Evolutionary conservation across 2,797 vertebrate genomes (phyloP).

Genomic region (Allenopithecus nigroviridis): DNA sequence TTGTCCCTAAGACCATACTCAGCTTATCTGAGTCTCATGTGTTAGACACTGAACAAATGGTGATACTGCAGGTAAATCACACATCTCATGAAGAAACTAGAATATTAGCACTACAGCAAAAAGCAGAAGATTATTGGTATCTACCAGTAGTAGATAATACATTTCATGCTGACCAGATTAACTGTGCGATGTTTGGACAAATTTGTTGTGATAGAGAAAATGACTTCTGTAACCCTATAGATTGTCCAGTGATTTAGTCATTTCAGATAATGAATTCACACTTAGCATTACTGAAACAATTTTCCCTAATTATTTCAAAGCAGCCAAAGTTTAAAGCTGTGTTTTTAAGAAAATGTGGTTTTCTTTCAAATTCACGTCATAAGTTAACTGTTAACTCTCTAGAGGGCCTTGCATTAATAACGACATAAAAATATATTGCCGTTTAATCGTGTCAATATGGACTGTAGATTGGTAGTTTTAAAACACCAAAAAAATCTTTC

Average conservation of each 20-base stretch:
- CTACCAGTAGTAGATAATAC: no score
- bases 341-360: not conserved
- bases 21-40: no score
- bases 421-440: not conserved
- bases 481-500: not conserved
- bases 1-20: not conserved
- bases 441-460: accelerated
- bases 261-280: not conserved
- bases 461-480: not conserved
- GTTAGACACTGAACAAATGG: not conserved
- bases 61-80: not conserved
- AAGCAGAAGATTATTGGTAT: accelerated
- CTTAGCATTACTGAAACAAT: accelerated
- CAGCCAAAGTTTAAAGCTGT: not conserved
- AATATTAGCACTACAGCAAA: not conserved
- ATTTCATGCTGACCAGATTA: not conserved
- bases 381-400: not conserved
- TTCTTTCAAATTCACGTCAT: not conserved
- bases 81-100: not conserved
- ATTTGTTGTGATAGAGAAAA: not conserved
- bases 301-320: not conserved
- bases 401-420: not conserved
- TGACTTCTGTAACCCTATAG: no score
- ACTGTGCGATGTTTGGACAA: not conserved
- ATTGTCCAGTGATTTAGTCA: no score